Base-by-base conservation (phyloP, 2,888 invertebrate genomes). In the Amiota mariae region DNA sequence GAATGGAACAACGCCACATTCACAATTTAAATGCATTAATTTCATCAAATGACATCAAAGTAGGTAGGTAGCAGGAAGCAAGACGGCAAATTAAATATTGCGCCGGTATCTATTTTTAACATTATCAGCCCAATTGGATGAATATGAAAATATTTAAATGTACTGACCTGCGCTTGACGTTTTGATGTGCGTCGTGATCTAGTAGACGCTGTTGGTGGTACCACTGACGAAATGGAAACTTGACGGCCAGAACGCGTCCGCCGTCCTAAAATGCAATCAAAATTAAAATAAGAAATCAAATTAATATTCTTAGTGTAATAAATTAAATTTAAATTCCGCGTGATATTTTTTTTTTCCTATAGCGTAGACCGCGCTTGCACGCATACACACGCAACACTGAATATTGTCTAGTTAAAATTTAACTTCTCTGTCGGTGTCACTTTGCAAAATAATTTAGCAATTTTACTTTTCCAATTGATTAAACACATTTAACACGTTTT, bases 191-290 rank as follows among this genome's bases (percentile, higher is more conserved):
- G 87, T 18, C 88, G 86, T 20, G 87, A 36, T 36, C 36, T 87
- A 15, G 85, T 74, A 79, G 82, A 80, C 72, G 85, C 49, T 20
- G 87, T 80, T 24, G 88, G 79, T 12, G 85, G 79, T 12, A 85
- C 76, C 1, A 90, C 86, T 18, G 87, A 75, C 8, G 91, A 87
- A 3, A 90, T 81, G 36, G 79, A 77, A 11, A 81, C 78, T 74
- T 86, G 87, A 79, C 92, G 90, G 13, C 92, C 92, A 1, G 93
- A 93, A 68, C 93, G 91, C 18, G 93, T 93, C 56, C 92, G 91
- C 70, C 93, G 90, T 51, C 91, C 92, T 92, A 75, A 8, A 82
- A 36, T 36, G 36, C 36, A 36, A 36, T 51, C 48, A 12, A 8
- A 18, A 59, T 18, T 56, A 74, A 57, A 12, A 46, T 15, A 71